phyloP scores from a whole-genome alignment of 2,113 vertebrate genomes.

The Taxidea taxus region DNA sequence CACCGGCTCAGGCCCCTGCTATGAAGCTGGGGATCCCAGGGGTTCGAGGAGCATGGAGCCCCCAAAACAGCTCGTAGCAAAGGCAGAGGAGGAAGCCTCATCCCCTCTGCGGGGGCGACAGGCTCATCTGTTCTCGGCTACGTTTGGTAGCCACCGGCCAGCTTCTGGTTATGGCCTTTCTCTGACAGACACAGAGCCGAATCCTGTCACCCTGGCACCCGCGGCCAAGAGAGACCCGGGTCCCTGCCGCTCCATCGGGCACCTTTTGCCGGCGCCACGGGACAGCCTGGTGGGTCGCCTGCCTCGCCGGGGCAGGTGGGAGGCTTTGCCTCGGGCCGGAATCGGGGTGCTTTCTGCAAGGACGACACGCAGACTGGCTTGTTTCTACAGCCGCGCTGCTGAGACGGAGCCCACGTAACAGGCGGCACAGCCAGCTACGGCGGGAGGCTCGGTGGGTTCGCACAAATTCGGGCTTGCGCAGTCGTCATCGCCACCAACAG shows the following conservation, averaged over 20 bases:
- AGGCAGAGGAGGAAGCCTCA: not conserved
- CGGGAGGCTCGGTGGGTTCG: fast-evolving
- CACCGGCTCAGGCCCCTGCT: too few relatives aligned
- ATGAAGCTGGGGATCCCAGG: too few relatives aligned
- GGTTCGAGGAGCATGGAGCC: not conserved
- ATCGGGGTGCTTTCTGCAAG: not conserved
- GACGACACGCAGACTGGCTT: fast-evolving
- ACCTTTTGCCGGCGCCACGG: fast-evolving
- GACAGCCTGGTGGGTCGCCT: fast-evolving
- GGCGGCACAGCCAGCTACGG: fast-evolving
- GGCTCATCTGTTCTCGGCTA: not conserved
- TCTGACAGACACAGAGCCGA: too few relatives aligned
- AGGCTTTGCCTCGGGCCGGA: fast-evolving
- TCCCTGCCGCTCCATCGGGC: not conserved
- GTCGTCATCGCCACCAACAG: too few relatives aligned
- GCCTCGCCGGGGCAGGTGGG: fast-evolving
- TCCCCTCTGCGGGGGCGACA: fast-evolving
- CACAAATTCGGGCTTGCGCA: fast-evolving
- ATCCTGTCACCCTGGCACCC: not conserved
- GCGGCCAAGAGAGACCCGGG: not conserved
- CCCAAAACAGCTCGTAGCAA: not conserved
- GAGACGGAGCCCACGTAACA: fast-evolving
- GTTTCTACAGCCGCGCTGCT: not conserved
- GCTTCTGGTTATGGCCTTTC: not conserved
- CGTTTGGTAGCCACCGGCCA: not conserved